phyloP scores from a whole-genome alignment of 2,888 invertebrate species.

The Sussaba pulchella region DNA sequence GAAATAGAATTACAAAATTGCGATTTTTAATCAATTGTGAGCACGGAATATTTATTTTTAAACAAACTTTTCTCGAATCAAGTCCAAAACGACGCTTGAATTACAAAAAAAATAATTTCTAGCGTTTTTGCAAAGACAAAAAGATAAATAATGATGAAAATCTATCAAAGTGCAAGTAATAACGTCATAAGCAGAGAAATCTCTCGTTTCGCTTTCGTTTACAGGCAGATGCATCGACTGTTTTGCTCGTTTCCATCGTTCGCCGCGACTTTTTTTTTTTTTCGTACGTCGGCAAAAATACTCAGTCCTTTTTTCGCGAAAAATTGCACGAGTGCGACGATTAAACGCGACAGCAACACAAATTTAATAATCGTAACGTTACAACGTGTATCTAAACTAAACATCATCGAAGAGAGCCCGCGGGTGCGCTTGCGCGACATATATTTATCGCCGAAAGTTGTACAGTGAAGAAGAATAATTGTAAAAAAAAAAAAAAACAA shows the following conservation, averaged over 20 bases:
- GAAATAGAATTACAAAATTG: constrained; percentile 12
- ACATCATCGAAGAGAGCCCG: constrained; percentile 9
- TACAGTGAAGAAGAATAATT: constrained; percentile 44
- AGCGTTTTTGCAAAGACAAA: constrained; percentile 11
- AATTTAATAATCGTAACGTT: constrained; percentile 27
- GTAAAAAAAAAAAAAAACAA: constrained; percentile 10
- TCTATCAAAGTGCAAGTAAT: constrained; percentile 19
- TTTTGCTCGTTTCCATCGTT: constrained; percentile 9
- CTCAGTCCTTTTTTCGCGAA: constrained; percentile 31
- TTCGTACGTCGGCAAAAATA: constrained; percentile 2
- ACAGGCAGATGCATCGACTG: constrained; percentile 66
- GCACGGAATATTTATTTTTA: not conserved
- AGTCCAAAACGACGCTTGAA: too few species aligned
- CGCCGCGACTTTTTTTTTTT: not conserved
- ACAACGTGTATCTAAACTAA: constrained; percentile 5
- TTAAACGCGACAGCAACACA: constrained; percentile 43
- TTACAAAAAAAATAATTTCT: too few species aligned
- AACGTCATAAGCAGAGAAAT: constrained; percentile 46
- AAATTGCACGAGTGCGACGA: constrained; percentile 23
- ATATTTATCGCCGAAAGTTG: constrained; percentile 26
- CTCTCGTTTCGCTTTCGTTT: constrained; percentile 37
- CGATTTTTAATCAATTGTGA: constrained; percentile 18
- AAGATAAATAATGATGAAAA: constrained; percentile 3
- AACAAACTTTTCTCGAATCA: too few species aligned
- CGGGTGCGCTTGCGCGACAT: constrained; percentile 7